Evolutionary conservation across 1,140 invertebrate genomes (phyloP), one percentile per base, ranked within the genome.

Genomic region (Medauroidea extradentata): DNA sequence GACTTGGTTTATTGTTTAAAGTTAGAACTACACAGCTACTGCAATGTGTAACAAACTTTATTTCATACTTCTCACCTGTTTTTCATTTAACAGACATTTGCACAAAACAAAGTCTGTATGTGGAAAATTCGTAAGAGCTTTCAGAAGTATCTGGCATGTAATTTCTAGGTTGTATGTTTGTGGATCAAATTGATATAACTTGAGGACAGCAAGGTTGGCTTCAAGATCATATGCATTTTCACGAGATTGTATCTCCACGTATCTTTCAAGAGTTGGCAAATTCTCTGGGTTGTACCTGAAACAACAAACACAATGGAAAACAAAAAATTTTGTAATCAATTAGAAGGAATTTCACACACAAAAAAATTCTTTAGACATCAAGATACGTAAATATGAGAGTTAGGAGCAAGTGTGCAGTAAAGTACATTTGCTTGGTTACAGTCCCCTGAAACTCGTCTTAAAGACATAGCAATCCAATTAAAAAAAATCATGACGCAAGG

Each of bases 71-170:
- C 79, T 81, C 81, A 94, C 92, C 74, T 92, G 88, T 71, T 85
- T 84, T 66, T 91, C 87, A 63, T 90, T 88, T 53, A 98, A 80
- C 25, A 98, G 81, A 77, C 94, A 97, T 78, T 98, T 98, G 78
- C 95, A 98, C 41, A 99, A 77, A 25, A 95, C 91, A 73, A 98
- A 98, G 78, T 99, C 96, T 16, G 94, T 94, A 67, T 98, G 93
- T 8, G 96, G 96, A 61, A 98, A 84, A 79, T 98, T 98, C 11
- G 95, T 97, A 9, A 99, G 76, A 2, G 94, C 94, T 72, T 98
- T 98, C 50, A 98, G 70, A 9, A 99, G 77, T 71, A 98, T 96
- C 65, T 91, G 83, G 42, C 81, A 81, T 4, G 90, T 91, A 18
- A 96, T 88, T 49, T 88, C 83, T 46, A 85, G 80, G 69, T 96